Conservation (phyloP, 2,113 vertebrate species). For the Pomatostomus ruficeps region DNA sequence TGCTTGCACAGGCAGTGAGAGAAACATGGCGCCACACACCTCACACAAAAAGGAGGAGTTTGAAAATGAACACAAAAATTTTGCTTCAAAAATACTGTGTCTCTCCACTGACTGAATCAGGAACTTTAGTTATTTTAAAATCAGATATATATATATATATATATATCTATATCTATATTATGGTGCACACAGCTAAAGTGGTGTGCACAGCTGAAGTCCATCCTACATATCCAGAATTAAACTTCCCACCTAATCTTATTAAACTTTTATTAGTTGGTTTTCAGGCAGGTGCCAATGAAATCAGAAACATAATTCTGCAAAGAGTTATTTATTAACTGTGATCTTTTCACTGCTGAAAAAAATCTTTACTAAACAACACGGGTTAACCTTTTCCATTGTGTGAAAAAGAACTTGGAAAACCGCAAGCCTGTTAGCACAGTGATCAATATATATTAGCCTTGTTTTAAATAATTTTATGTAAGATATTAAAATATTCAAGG, state of each 20-base stretch:
- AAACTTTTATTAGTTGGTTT: background rate
- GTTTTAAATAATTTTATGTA: background rate
- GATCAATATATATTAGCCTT: background rate
- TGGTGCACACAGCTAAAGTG: background rate
- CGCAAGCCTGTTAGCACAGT: background rate
- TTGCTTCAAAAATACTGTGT: background rate
- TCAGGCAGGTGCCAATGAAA: background rate
- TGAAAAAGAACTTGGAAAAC: background rate
- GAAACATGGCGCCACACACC: background rate
- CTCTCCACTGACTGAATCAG: background rate
- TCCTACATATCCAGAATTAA: background rate
- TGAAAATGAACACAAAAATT: background rate
- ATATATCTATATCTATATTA: too few relatives aligned
- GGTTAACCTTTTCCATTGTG: background rate
- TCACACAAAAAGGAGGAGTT: background rate
- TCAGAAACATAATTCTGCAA: background rate
- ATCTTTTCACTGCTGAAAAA: background rate
- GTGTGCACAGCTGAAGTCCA: background rate
- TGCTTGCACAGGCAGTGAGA: background rate
- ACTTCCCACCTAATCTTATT: background rate
- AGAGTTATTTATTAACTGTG: background rate
- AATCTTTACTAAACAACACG: background rate
- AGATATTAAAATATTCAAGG: background rate
- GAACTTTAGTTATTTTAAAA: background rate
- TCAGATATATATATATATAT: background rate